phyloP scores from a whole-genome alignment of 2,113 vertebrate genomes.

The Oriolus oriolus region DNA sequence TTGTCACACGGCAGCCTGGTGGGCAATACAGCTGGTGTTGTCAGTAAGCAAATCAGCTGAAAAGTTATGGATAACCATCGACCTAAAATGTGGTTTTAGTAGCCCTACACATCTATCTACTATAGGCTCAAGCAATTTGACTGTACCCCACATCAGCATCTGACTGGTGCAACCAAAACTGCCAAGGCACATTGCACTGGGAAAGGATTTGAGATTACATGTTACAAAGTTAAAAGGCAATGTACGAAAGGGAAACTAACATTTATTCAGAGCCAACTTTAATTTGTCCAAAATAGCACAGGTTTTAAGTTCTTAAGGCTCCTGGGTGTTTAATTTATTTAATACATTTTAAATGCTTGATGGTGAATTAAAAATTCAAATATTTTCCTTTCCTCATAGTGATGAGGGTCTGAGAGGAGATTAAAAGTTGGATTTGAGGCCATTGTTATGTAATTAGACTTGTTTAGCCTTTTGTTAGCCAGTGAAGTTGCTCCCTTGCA shows the following conservation, averaged over 20 bases:
- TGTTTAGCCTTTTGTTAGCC: conserved; percentile 7
- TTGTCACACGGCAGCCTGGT: not conserved
- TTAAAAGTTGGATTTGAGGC: not conserved
- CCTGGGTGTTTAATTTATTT: not conserved
- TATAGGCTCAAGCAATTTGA: not conserved
- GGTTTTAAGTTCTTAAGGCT: not conserved
- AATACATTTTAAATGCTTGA: not conserved
- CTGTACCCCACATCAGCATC: not conserved
- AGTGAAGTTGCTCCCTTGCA: not conserved
- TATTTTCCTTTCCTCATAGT: not conserved
- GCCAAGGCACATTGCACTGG: not conserved
- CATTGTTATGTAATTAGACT: not conserved
- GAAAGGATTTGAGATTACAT: not conserved
- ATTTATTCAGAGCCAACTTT: not conserved
- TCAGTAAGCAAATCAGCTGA: not conserved
- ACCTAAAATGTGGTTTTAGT: not conserved
- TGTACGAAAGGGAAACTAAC: not conserved
- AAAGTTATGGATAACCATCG: not conserved
- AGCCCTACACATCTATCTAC: not conserved
- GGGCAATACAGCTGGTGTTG: not conserved
- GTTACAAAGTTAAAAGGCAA: not conserved
- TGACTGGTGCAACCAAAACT: not conserved
- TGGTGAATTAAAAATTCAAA: not conserved
- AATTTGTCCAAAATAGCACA: not conserved
- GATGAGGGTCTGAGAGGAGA: not conserved